These are phyloP conservation scores for Brachionus manjavacas DNA, from an alignment of 1,140 invertebrate species.

Conservation along the genomic window DNA sequence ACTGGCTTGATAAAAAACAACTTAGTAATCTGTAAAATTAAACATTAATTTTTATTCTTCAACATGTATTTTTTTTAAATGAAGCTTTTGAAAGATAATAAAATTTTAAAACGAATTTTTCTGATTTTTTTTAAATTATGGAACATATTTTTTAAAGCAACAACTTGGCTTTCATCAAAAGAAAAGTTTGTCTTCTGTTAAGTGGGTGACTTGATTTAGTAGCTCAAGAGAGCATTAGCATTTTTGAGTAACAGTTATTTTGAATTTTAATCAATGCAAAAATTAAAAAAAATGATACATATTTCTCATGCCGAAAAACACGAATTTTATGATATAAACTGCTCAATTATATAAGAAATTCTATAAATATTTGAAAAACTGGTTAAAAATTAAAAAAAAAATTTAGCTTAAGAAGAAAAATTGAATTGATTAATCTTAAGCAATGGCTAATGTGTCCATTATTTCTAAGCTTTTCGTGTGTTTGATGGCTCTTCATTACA, in stretches of 20 bases:
- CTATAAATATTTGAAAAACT: background rate
- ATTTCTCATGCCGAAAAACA: background rate
- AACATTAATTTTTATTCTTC: background rate
- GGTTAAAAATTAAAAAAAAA: background rate
- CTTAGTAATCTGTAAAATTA: background rate
- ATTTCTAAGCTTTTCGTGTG: background rate
- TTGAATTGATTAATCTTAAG: background rate
- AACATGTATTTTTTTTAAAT: background rate
- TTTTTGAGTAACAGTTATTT: background rate
- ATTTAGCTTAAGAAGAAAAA: background rate
- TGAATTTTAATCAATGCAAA: constrained; percentile 1
- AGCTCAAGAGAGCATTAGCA: background rate
- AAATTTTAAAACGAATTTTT: background rate
- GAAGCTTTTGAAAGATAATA: background rate
- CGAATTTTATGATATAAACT: background rate
- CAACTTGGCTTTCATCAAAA: background rate
- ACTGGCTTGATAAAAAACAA: constrained; percentile 15
- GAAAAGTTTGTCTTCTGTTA: background rate
- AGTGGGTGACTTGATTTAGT: background rate
- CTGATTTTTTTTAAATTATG: background rate
- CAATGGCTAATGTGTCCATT: constrained; percentile 8
- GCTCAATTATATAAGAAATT: background rate
- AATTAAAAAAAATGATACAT: background rate
- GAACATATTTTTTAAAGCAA: background rate
- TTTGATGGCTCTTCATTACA: background rate